phyloP scores from a whole-genome alignment of 2,797 vertebrate species.

The Potorous gilbertii region DNA sequence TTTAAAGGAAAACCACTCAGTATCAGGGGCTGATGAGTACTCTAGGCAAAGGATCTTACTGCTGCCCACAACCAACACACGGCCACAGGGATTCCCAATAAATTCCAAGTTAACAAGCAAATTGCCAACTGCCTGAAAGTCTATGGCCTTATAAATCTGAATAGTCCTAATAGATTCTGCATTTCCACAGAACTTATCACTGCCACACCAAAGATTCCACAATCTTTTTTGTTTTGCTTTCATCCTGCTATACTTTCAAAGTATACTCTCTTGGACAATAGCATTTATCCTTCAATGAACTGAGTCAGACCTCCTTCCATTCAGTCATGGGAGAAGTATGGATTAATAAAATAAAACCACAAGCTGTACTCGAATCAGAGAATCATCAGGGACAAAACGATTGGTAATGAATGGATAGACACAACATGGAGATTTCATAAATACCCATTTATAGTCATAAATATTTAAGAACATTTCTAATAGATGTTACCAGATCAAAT shows the following conservation, averaged over 20 bases:
- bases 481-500: background rate
- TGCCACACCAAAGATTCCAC: background rate
- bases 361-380: background rate
- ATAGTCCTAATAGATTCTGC: background rate
- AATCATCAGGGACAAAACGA: background rate
- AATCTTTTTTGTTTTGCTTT: background rate
- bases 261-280: background rate
- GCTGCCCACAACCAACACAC: background rate
- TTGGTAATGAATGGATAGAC: background rate
- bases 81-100: background rate
- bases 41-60: background rate
- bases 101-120: background rate
- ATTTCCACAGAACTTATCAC: background rate
- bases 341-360: background rate
- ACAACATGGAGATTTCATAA: background rate
- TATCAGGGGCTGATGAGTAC: background rate
- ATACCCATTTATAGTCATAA: background rate
- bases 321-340: background rate
- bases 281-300: background rate
- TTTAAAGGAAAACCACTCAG: slow-evolving; percentile 37
- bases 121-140: background rate
- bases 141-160: background rate
- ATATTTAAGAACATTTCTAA: background rate
- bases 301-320: background rate
- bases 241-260: too few species aligned